These are phyloP conservation scores for Larimichthys crocea DNA, from an alignment of 2,113 vertebrate species.

Conservation along the genomic window DNA sequence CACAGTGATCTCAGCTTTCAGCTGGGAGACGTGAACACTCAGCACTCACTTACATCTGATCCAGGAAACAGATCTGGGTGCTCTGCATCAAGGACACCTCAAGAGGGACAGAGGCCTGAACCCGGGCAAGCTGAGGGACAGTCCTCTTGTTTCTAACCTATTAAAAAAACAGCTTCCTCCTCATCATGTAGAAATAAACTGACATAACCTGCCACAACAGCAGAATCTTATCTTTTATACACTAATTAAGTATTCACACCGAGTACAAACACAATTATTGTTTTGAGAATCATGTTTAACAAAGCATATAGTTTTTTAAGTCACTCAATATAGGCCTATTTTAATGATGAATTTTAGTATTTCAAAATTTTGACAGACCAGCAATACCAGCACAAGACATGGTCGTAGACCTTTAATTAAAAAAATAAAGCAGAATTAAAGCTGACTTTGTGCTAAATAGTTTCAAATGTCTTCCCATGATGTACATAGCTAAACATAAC, in stretches of 20 bases:
- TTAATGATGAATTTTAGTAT: not conserved
- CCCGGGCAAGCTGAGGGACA: not conserved
- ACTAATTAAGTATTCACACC: no score
- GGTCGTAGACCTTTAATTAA: not conserved
- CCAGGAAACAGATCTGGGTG: not conserved
- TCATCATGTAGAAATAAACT: no score
- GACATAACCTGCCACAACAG: no score
- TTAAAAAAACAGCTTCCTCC: no score
- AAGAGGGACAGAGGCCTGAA: not conserved
- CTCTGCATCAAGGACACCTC: not conserved
- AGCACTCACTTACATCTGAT: not conserved
- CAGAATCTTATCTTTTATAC: no score
- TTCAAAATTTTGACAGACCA: not conserved
- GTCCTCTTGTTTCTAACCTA: no score
- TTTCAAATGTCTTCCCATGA: not conserved
- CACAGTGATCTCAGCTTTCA: not conserved
- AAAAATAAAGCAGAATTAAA: not conserved
- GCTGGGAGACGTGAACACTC: not conserved
- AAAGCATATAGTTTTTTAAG: not conserved
- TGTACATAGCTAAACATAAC: not conserved
- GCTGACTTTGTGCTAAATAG: not conserved
- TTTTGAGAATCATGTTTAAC: not conserved
- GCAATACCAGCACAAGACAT: not conserved
- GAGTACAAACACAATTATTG: no score
- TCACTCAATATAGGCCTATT: no score